Conservation (phyloP, 2,888 invertebrate species). For the Pristionchus maxplancki region DNA sequence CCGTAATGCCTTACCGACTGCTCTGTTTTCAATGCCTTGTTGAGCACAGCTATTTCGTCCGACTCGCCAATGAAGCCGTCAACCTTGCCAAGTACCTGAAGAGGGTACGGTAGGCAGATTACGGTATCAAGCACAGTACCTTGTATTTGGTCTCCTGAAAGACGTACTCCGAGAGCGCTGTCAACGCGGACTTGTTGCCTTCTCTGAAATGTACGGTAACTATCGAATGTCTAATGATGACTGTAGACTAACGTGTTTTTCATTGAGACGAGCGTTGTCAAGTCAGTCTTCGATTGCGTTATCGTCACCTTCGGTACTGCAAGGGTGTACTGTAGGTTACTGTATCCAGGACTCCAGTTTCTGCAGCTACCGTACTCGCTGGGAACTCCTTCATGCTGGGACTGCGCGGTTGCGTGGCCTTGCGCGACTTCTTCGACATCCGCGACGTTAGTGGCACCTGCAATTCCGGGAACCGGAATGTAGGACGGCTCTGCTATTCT, state of each 20-base stretch:
- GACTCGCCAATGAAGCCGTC: background rate
- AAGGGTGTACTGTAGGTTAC: background rate
- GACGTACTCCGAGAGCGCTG: background rate
- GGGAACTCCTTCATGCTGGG: background rate
- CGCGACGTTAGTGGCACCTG: background rate
- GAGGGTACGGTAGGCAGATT: background rate
- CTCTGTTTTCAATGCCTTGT: background rate
- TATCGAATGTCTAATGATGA: background rate
- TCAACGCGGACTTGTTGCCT: background rate
- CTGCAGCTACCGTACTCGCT: background rate
- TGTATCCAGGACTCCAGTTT: background rate
- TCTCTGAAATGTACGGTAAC: background rate
- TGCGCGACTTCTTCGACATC: background rate
- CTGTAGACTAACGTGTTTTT: background rate
- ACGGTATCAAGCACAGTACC: background rate
- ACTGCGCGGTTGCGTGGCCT: background rate
- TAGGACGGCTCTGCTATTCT: no score
- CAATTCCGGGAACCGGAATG: no score
- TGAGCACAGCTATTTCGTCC: background rate
- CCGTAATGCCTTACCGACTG: background rate
- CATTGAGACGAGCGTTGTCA: background rate
- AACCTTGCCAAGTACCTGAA: slow-evolving; percentile 11
- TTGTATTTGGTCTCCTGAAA: background rate
- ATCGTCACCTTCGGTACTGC: background rate
- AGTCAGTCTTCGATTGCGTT: background rate